Conservation (phyloP, 1,140 invertebrate genomes). For the Teleopsis dalmanni region DNA sequence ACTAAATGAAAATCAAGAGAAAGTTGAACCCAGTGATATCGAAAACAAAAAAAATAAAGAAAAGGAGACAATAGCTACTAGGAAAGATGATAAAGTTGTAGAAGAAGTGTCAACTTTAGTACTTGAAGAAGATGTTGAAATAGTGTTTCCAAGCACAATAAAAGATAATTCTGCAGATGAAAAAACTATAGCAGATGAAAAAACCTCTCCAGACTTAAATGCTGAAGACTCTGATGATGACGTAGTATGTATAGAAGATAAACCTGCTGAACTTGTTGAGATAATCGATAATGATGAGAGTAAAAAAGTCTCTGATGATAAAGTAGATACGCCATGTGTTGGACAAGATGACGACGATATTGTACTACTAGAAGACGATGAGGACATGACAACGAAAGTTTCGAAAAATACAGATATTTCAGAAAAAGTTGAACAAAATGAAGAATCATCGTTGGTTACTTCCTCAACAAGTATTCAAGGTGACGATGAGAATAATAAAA, state of each 20-base stretch:
- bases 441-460: too few relatives aligned
- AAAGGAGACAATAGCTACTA: not conserved
- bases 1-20: not conserved
- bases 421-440: not conserved
- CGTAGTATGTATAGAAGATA: conserved; percentile 29
- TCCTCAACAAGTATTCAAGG: conserved; percentile 3
- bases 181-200: not conserved
- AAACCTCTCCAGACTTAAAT: not conserved
- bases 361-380: not conserved
- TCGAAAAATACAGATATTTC: not conserved
- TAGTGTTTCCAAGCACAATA: not conserved
- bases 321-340: not conserved
- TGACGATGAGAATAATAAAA: conserved; percentile 1
- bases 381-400: not conserved
- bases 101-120: too few relatives aligned
- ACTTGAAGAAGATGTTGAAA: not conserved
- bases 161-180: not conserved
- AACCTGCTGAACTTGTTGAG: conserved; percentile 3
- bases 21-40: not conserved
- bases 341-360: not conserved
- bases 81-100: not conserved
- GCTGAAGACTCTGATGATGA: conserved; percentile 29
- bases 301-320: not conserved
- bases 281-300: not conserved
- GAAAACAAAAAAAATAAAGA: not conserved